Evolutionary conservation across 2,797 vertebrate species (phyloP), one percentile per base, ranked within the genome.

Genomic region (Girardinus metallicus): DNA sequence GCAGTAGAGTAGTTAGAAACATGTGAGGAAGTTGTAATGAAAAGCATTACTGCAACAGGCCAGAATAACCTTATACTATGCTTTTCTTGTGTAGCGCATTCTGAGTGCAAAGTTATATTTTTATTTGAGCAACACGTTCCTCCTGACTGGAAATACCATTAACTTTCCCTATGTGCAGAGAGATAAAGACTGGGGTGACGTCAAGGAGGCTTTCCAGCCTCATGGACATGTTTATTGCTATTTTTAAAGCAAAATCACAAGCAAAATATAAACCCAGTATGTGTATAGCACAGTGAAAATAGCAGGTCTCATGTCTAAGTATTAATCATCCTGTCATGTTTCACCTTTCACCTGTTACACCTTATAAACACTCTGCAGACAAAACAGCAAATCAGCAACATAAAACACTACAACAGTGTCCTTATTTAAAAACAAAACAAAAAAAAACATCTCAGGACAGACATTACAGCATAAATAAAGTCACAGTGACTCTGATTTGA

Each of bases 331-430:
- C 39, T 75, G 49, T 77, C 51, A n/a, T 8, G 23, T 76, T 68
- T 84, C 78, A 74, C 16, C 1, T 78, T 84, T 85, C 80, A 74
- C 26, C 49, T 1, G 7, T 41, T 76, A 80, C 74, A 82, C 3
- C 16, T 81, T 80, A 60, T 72, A 81, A 77, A 84, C 62, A 66
- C 31, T 2, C 15, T 76, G 55, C 72, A 80, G 46, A 18, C 3
- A 80, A 83, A 83, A 64, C 41, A 41, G 43, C 62, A n/a, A 0
- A 21, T 76, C 77, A 78, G 73, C 8, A 8, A 53, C 75, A 74
- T 36, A n/a, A 53, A 49, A n/a, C 21, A 29, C 64, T 21, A 64
- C 34, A 73, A 36, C 77, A 34, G 16, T 53, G 78, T 53, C 51
- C 51, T 53, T 26, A 44, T 9, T 46, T 10, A 26, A 23, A 6